These are phyloP conservation scores for Sylvietta virens DNA, from an alignment of 2,113 vertebrate genomes.

Conservation along the genomic window DNA sequence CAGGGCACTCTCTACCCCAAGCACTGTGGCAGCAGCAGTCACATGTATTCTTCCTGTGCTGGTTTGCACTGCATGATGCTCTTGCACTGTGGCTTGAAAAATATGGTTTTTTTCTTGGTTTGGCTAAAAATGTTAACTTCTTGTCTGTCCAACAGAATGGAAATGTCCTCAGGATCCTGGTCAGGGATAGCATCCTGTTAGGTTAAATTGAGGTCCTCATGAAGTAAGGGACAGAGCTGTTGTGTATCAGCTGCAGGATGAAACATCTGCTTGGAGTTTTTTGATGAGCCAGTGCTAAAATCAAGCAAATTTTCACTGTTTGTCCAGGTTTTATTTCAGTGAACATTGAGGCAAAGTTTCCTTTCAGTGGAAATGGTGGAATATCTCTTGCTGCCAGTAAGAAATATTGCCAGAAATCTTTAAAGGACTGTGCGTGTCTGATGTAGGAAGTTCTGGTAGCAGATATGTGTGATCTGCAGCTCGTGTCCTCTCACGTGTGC, in stretches of 20 bases:
- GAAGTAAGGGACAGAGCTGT: not conserved
- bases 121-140: not conserved
- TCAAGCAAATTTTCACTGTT: accelerated
- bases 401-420: not conserved
- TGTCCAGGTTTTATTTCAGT: not conserved
- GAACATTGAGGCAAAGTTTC: accelerated
- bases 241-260: not conserved
- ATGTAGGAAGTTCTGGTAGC: not conserved
- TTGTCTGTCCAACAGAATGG: not conserved
- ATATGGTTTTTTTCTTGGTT: not conserved
- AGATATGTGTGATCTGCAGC: not conserved
- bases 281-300: not conserved
- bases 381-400: accelerated
- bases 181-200: not conserved
- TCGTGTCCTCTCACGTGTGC: accelerated
- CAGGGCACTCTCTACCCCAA: accelerated
- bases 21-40: too few species aligned
- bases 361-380: not conserved
- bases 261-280: not conserved
- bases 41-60: not conserved
- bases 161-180: not conserved
- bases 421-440: not conserved
- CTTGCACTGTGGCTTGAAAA: not conserved
- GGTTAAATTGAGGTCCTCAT: accelerated
- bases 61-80: not conserved